These are phyloP conservation scores for Taenioides sp. DNA, from an alignment of 2,797 vertebrate genomes.

Conservation along the genomic window DNA sequence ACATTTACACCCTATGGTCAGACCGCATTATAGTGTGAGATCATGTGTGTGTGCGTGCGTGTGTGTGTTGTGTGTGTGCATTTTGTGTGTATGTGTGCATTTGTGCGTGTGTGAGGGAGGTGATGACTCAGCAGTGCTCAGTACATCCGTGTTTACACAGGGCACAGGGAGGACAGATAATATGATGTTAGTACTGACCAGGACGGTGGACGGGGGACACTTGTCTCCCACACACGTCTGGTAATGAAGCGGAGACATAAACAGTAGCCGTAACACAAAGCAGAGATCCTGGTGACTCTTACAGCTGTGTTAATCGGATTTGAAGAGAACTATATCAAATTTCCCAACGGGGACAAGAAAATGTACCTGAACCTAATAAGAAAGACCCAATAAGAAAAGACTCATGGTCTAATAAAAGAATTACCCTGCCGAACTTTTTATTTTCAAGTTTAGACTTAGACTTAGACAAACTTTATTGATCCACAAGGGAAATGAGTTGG, in stretches of 20 bases:
- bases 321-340: too few species aligned
- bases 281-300: too few species aligned
- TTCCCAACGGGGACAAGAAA: too few species aligned
- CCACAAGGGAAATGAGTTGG: too few species aligned
- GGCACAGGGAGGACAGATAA: slow-evolving; percentile 53
- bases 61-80: slow-evolving; percentile 31
- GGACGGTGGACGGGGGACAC: slow-evolving; percentile 20
- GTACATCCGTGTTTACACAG: slow-evolving; percentile 66
- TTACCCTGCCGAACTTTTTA: too few species aligned
- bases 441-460: too few species aligned
- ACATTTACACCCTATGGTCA: slow-evolving; percentile 1
- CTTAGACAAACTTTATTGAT: too few species aligned
- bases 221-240: slow-evolving; percentile 20
- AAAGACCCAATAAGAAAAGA: too few species aligned
- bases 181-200: slow-evolving; percentile 50
- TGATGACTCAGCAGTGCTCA: slow-evolving; percentile 64
- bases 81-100: too few species aligned
- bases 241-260: slow-evolving; percentile 38
- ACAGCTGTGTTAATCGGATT: too few species aligned
- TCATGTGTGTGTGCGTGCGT: slow-evolving; percentile 38
- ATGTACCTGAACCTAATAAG: too few species aligned
- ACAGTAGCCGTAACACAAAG: slow-evolving; percentile 7
- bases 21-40: slow-evolving; percentile 41
- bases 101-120: slow-evolving; percentile 34
- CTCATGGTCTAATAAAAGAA: too few species aligned